A percentile compares a stretch with the other conserved stretches of the same genome.
Conservation (phyloP, 2,888 invertebrate genomes). For the Nymphalis polychloros region DNA sequence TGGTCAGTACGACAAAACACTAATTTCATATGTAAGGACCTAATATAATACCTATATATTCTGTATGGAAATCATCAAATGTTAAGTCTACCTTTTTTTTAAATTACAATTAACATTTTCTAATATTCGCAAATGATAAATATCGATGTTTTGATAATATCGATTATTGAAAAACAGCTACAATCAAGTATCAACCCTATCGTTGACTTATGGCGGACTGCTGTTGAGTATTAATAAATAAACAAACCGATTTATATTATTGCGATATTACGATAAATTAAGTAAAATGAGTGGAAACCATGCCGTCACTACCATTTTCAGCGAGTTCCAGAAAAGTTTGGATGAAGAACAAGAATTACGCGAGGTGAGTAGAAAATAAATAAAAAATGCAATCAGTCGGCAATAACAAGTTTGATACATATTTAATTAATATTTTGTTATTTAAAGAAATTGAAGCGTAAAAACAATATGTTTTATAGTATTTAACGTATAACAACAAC, state of each 20-base stretch:
- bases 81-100: too few species aligned
- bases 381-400: background rate
- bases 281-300: conserved; percentile 57
- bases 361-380: conserved; percentile 81
- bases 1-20: too few species aligned
- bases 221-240: conserved; percentile 4
- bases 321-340: conserved; percentile 88
- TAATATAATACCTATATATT: too few species aligned
- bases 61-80: too few species aligned
- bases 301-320: conserved; percentile 84
- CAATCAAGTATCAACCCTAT: background rate
- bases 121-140: too few species aligned
- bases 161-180: background rate
- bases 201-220: background rate
- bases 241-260: conserved; percentile 13
- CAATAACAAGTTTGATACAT: background rate
- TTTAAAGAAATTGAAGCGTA: background rate
- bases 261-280: conserved; percentile 5
- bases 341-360: conserved; percentile 89
- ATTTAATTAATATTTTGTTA: background rate
- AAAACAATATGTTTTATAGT: background rate
- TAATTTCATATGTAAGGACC: too few species aligned
- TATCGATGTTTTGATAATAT: too few species aligned
- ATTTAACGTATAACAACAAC: background rate
- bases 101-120: too few species aligned